phyloP scores from a whole-genome alignment of 1,140 invertebrate genomes.

The Luehdorfia chinensis region DNA sequence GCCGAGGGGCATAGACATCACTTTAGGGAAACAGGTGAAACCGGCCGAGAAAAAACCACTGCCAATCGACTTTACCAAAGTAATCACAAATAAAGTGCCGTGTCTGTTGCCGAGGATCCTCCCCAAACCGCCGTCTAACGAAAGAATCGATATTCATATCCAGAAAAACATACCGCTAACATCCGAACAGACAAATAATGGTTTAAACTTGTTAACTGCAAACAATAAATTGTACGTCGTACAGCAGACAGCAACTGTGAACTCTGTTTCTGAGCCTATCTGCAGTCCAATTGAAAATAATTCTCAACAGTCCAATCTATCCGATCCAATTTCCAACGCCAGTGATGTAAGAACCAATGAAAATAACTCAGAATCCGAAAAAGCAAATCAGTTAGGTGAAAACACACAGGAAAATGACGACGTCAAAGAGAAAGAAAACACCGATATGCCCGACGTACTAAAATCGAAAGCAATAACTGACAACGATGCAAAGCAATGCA shows the following conservation, averaged over 20 bases:
- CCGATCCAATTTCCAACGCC: too few relatives aligned
- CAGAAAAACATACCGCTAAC: neutral
- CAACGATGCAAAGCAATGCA: too few relatives aligned
- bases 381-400: neutral
- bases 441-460: neutral
- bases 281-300: neutral
- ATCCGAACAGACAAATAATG: neutral
- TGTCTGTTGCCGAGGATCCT: neutral
- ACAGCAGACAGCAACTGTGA: neutral
- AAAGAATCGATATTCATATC: neutral
- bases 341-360: too few relatives aligned
- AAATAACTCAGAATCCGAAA: neutral
- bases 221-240: too few relatives aligned
- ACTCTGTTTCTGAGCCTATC: slow-evolving; percentile 1
- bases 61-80: slow-evolving; percentile 42
- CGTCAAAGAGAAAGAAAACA: too few relatives aligned
- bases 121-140: neutral
- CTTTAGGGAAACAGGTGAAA: slow-evolving; percentile 11
- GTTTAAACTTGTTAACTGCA: too few relatives aligned
- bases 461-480: neutral
- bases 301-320: too few relatives aligned
- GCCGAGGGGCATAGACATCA: slow-evolving; percentile 34
- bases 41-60: slow-evolving; percentile 28
- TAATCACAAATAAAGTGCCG: neutral
- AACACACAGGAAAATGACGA: too few relatives aligned